Base-by-base conservation (phyloP, 53 echinoderm and acorn worm genomes). In the Luidia sarsii region DNA sequence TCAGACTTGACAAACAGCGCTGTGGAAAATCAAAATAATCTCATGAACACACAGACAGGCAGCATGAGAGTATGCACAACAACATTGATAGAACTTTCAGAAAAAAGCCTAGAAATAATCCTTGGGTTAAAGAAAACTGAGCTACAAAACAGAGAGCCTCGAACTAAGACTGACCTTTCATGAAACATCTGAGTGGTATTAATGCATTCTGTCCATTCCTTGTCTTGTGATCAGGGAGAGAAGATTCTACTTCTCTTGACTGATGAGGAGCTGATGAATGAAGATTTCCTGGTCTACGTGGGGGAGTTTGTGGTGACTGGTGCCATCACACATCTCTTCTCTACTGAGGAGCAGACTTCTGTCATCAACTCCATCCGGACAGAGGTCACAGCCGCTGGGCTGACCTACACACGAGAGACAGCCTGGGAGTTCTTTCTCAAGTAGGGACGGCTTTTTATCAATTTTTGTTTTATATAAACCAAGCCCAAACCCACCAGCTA, bases 381-480 rank as follows among this genome's bases (percentile, higher is more conserved):
- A 3, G 96, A 96, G 80, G 96, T 96, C 31, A 90, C 92, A 0
- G 92, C 92, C 6, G 92, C 95, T 6, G 95, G 95, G 16, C 71
- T 96, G 55, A 96, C 96, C 19, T 96, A 96, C 75, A 96, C 96
- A 50, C 83, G 96, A 34, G 96, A 96, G 50, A 92, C 92, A 25
- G 96, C 96, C 2, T 96, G 96, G 96, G 85, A 96, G 53, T 96
- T 92, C 84, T 96, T 96, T 70, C 93, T 96, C 55, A 96, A 96
- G 96, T 95, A 73, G 86, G 96, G 72, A 2, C 18, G 23, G 20
- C 0, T n/a, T n/a, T n/a, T n/a, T n/a, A n/a, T n/a, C n/a, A n/a
- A n/a, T n/a, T n/a, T n/a, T n/a, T n/a, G n/a, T n/a, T n/a, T n/a
- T n/a, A n/a, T n/a, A n/a, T n/a, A n/a, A n/a, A n/a, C n/a, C n/a